Evolutionary conservation across 2,888 invertebrate species (phyloP).

Genomic region (Drosophila multiciliata): DNA sequence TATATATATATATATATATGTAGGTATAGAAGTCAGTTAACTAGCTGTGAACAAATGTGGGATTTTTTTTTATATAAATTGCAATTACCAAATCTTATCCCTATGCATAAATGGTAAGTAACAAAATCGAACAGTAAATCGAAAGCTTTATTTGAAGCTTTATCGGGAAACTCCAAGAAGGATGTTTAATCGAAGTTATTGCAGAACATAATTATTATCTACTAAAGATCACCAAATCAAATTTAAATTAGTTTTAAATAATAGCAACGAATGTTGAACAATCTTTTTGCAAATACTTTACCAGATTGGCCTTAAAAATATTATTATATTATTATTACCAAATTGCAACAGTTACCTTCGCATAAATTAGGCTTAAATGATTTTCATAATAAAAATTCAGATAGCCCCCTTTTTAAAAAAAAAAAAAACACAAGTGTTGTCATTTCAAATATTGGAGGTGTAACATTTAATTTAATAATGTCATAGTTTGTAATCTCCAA

Average conservation of each 20-base stretch:
- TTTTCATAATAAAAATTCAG: background rate
- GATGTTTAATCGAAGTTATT: background rate
- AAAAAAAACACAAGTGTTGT: background rate
- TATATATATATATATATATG: background rate
- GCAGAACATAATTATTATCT: background rate
- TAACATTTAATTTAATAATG: conserved; percentile 64
- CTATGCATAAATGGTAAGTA: background rate
- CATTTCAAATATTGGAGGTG: conserved; percentile 41
- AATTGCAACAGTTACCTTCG: background rate
- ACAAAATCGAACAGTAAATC: background rate
- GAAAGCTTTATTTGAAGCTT: background rate
- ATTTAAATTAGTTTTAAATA: background rate
- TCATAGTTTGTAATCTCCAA: conserved; percentile 33
- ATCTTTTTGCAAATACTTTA: background rate
- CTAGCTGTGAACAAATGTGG: background rate
- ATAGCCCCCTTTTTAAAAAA: background rate
- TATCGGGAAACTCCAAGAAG: background rate
- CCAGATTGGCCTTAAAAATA: background rate
- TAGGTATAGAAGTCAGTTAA: background rate
- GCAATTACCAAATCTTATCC: background rate
- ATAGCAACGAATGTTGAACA: background rate
- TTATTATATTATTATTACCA: too few relatives aligned
- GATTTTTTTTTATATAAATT: background rate
- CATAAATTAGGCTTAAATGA: background rate
- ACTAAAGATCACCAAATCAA: background rate